These are phyloP conservation scores for Bombus soroeensis DNA, from an alignment of 1,140 invertebrate genomes.

Conservation along the genomic window DNA sequence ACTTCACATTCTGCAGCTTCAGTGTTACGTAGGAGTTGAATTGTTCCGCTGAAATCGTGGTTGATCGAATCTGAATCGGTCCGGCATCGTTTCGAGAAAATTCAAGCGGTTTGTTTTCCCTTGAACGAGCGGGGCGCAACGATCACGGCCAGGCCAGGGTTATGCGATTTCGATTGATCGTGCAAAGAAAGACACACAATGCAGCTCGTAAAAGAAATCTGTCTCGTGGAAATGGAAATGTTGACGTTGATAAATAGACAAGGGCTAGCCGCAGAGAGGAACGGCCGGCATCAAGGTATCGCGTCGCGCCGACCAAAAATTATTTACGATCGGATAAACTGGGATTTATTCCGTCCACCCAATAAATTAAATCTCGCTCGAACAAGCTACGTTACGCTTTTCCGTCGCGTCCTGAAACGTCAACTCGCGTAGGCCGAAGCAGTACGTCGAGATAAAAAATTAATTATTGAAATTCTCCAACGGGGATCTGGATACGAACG, in stretches of 20 bases:
- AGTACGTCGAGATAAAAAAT: background rate
- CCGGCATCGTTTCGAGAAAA: background rate
- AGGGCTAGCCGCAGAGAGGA: no score
- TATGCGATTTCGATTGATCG: constrained; percentile 20
- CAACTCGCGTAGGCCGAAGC: no score
- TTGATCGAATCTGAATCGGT: constrained; percentile 14
- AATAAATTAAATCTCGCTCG: constrained; percentile 27
- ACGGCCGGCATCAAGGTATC: background rate
- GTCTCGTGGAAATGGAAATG: constrained; percentile 26
- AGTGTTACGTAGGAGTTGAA: constrained; percentile 97
- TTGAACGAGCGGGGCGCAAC: constrained; percentile 5
- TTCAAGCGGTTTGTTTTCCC: background rate
- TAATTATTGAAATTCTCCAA: background rate
- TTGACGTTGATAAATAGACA: constrained; percentile 36
- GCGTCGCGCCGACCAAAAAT: constrained; percentile 1
- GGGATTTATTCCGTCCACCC: constrained; percentile 9
- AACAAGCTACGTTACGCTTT: background rate
- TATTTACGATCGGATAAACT: constrained; percentile 36
- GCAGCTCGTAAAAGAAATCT: constrained; percentile 25
- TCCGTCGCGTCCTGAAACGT: background rate
- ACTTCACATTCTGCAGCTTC: constrained; percentile 99
- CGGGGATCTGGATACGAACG: no score
- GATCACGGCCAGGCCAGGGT: background rate
- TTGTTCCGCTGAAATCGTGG: constrained; percentile 87
- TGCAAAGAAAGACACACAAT: background rate